Base-by-base conservation (phyloP, 2,797 vertebrate genomes). In the Florisuga fusca region DNA sequence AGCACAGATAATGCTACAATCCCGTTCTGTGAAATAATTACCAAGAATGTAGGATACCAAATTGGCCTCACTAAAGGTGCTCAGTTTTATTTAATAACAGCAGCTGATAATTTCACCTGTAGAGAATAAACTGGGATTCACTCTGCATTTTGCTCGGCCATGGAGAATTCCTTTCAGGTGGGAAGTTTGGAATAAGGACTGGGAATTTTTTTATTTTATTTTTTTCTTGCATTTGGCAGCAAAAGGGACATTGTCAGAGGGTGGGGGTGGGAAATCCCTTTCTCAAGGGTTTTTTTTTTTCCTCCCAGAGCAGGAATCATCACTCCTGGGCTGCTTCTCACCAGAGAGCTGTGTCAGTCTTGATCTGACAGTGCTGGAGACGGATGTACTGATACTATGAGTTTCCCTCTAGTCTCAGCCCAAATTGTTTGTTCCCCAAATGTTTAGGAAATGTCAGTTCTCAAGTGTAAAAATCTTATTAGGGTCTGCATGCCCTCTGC, bases 401-500 rank as follows among this genome's bases (percentile, higher is more conserved):
- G 62, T 74, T 82, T 43, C 11, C 4, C 7, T 18, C 21, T 66
- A 17, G 55, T 73, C 83, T 51, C 67, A 71, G 63, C 75, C 84
- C 62, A 17, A 62, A 48, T 17, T 20, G 16, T 16, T 91, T 85
- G 53, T 38, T 67, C 21, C 69, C 13, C 0, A 43, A n/a, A 36
- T 9, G n/a, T 78, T 62, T 23, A 25, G 81, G 77, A 69, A 87
- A 51, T 36, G 68, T 48, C 59, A 43, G 26, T 50, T 77, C 79
- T 38, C 45, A 48, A 46, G 25, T 62, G 26, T 66, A 55, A 61
- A 51, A 29, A 26, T 86, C 90, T 92, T 87, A n/a, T 94, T 66
- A 67, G 91, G 95, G 45, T 89, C 64, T 91, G 96, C 82, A 46
- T 97, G 97, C 97, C 97, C 97, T 97, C 97, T 98, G 95, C 97